Base-by-base conservation (phyloP, 2,888 invertebrate species). In the Seira ritae region DNA sequence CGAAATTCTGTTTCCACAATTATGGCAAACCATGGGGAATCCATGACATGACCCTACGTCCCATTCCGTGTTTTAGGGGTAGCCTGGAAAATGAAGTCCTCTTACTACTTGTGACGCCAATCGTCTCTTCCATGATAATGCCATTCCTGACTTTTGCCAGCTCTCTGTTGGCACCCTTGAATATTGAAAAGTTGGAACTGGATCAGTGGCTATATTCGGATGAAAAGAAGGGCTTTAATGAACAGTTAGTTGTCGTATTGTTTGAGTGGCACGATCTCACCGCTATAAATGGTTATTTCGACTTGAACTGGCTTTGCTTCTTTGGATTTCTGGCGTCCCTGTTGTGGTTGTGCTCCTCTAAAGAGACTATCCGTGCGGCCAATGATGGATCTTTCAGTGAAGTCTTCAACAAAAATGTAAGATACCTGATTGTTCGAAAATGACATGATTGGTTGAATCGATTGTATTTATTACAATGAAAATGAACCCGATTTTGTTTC, bases 191-290 rank as follows among this genome's bases (percentile, higher is more conserved):
- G 23, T 60, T 80, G 4, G 80, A 80, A 42, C 70, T 80, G 10
- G 80, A 80, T 22, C 69, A 80, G 31, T 80, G 80, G 80, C 31
- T 80, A 4, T 80, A 80, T 19, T 80, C 80, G 6, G 50, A 75
- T 0, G 80, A 80, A 19, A 55, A 24, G 19, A 80, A 80, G 42
- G 75, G 80, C 8, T 80, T 80, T 31, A 80, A 80, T 75, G 80
- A 80, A 31, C 80, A 80, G 24, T 65, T 80, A 60, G 80, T 80
- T n/a, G 80, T 80, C 19, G 80, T 80, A 15, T 62, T 80, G 1
- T 80, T 80, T 31, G 80, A 80, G 15, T 80, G 80, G 80, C 55
- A 80, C 17, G 80, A 80, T 22, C 74, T 80, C 0, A 80, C 80
- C 17, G 80, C 80, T 6, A 80, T 80, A 19, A 80, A 80, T 17